These are phyloP conservation scores for Clanis bilineata DNA, from an alignment of 2,888 invertebrate genomes.

Conservation along the genomic window DNA sequence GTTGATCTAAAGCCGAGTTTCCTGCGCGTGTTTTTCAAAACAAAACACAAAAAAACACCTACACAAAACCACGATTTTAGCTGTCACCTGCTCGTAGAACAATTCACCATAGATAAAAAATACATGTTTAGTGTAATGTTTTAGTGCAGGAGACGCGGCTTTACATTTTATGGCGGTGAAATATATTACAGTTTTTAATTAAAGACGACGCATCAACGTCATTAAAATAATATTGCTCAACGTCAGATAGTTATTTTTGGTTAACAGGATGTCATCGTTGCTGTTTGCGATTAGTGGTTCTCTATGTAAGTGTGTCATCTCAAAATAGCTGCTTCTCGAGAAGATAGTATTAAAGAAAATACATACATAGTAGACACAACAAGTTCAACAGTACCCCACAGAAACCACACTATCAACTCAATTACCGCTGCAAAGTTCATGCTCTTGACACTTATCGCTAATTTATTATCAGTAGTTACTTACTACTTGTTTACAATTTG, in stretches of 20 bases:
- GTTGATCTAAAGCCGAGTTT: too few species aligned
- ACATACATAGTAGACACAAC: not conserved
- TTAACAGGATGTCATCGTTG: slow-evolving; percentile 9
- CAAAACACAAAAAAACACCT: too few species aligned
- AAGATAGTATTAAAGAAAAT: slow-evolving; percentile 1
- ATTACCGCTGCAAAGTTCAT: slow-evolving; percentile 40
- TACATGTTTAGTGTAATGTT: too few species aligned
- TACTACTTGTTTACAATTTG: slow-evolving; percentile 4
- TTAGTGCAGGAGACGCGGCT: too few species aligned
- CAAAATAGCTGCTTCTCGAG: not conserved
- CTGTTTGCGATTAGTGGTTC: slow-evolving; percentile 7
- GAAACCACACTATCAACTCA: slow-evolving; percentile 31
- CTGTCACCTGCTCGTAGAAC: too few species aligned
- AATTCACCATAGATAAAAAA: too few species aligned
- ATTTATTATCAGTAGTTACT: slow-evolving; percentile 30
- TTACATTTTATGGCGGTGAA: not conserved
- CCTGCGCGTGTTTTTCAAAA: too few species aligned
- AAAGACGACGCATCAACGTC: not conserved
- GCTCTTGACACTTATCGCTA: slow-evolving; percentile 45
- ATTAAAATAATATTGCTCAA: not conserved
- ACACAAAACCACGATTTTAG: too few species aligned
- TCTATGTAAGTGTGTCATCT: slow-evolving; percentile 10
- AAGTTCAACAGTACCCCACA: not conserved
- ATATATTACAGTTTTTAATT: not conserved
- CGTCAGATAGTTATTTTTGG: slow-evolving; percentile 8